A percentile compares a stretch with the other conserved stretches of the same genome.
Evolutionary conservation across 2,888 invertebrate genomes (phyloP).

Genomic region (Standfussiana lucernea): DNA sequence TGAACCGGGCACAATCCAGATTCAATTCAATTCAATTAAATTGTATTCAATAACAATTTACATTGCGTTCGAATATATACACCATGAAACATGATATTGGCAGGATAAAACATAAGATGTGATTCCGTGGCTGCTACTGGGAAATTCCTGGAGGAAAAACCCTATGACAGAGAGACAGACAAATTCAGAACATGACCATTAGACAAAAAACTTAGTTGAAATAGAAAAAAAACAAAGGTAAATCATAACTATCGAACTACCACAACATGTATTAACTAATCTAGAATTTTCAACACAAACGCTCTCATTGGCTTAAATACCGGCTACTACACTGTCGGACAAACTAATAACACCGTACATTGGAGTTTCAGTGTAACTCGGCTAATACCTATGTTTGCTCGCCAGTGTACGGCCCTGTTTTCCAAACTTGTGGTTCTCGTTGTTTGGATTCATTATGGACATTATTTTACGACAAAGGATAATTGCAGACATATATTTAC

Average conservation of each 20-base stretch:
- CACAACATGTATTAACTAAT: not conserved
- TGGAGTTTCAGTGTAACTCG: constrained; percentile 36
- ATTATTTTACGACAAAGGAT: constrained; percentile 25
- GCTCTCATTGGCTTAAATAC: constrained; percentile 35
- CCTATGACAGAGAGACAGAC: not conserved
- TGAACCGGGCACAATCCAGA: too few relatives aligned
- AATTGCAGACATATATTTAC: not conserved
- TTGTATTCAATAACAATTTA: too few relatives aligned
- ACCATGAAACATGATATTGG: too few relatives aligned
- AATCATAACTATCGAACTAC: not conserved
- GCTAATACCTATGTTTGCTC: constrained; percentile 54
- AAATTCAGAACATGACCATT: not conserved
- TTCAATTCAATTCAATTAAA: too few relatives aligned
- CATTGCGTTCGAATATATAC: too few relatives aligned
- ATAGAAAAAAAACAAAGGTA: not conserved
- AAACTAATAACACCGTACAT: constrained; percentile 48
- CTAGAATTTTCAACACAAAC: not conserved
- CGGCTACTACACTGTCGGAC: constrained; percentile 20
- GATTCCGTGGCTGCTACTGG: not conserved
- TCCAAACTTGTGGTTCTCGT: constrained; percentile 34
- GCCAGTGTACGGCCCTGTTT: constrained; percentile 44
- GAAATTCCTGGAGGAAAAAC: not conserved
- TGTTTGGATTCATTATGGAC: constrained; percentile 32
- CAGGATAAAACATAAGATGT: too few relatives aligned
- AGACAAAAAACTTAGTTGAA: not conserved